phyloP scores from a whole-genome alignment of 1,140 invertebrate genomes.

The Hycleus cichorii region DNA sequence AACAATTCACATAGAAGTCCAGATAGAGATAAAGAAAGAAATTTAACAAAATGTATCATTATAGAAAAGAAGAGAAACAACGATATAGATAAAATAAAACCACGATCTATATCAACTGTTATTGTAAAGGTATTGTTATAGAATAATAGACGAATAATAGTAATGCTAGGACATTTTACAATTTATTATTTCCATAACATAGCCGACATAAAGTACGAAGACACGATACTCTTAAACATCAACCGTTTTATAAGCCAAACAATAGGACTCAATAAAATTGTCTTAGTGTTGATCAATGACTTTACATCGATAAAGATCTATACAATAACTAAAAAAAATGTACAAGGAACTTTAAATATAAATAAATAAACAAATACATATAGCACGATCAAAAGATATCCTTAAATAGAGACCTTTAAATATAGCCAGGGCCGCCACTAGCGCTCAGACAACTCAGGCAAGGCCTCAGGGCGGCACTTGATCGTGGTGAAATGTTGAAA shows the following conservation, averaged over 20 bases:
- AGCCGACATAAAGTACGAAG: slow-evolving; percentile 9
- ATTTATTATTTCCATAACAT: slow-evolving; percentile 14
- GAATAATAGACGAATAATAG: slow-evolving; percentile 11
- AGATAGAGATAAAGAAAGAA: no score
- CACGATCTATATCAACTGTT: slow-evolving; percentile 11
- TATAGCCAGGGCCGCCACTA: no score
- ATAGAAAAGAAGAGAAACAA: background rate
- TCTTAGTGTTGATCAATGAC: slow-evolving; percentile 1
- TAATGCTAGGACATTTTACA: slow-evolving; percentile 9
- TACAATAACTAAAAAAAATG: no score
- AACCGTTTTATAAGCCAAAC: background rate
- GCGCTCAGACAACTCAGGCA: no score
- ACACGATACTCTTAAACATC: slow-evolving; percentile 4
- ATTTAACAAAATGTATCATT: slow-evolving; percentile 8
- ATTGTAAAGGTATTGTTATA: slow-evolving; percentile 2
- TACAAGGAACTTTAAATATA: no score
- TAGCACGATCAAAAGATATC: no score
- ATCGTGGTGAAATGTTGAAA: no score
- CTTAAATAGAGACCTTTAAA: no score
- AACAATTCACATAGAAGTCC: no score
- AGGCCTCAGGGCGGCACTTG: no score
- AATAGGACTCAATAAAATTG: slow-evolving; percentile 10
- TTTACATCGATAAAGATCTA: background rate
- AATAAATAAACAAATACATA: no score
- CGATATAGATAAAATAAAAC: background rate